phyloP scores from a whole-genome alignment of 2,113 vertebrate genomes.

The Hypocryptadius cinnamomeus region DNA sequence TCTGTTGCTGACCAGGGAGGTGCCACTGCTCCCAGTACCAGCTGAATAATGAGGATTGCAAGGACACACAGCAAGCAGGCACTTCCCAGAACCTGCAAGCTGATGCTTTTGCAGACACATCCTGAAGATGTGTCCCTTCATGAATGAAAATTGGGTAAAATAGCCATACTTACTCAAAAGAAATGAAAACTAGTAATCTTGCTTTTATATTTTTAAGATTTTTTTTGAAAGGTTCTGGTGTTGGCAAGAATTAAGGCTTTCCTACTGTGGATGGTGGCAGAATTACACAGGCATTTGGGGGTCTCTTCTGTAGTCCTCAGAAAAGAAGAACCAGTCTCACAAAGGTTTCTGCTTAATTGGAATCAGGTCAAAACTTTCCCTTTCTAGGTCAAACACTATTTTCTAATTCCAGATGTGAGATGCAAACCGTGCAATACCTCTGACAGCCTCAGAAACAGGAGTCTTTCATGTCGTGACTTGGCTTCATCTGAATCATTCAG shows the following conservation, averaged over 20 bases:
- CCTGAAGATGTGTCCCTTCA: neutral
- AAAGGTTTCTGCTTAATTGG: neutral
- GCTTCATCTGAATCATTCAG: neutral
- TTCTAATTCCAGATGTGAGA: neutral
- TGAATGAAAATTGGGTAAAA: neutral
- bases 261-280: neutral
- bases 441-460: neutral
- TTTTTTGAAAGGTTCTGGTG: neutral
- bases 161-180: neutral
- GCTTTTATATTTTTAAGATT: neutral
- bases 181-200: neutral
- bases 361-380: neutral
- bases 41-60: neutral
- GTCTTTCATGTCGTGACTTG: neutral
- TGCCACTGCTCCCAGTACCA: neutral
- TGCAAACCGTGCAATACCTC: neutral
- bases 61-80: neutral
- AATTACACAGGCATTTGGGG: neutral
- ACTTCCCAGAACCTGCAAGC: neutral
- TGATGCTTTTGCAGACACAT: neutral
- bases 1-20: neutral
- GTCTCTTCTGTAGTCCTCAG: neutral
- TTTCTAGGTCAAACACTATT: neutral
- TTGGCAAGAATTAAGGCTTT: neutral
- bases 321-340: neutral